phyloP scores from a whole-genome alignment of 2,113 vertebrate species.

The Octodon degus region DNA sequence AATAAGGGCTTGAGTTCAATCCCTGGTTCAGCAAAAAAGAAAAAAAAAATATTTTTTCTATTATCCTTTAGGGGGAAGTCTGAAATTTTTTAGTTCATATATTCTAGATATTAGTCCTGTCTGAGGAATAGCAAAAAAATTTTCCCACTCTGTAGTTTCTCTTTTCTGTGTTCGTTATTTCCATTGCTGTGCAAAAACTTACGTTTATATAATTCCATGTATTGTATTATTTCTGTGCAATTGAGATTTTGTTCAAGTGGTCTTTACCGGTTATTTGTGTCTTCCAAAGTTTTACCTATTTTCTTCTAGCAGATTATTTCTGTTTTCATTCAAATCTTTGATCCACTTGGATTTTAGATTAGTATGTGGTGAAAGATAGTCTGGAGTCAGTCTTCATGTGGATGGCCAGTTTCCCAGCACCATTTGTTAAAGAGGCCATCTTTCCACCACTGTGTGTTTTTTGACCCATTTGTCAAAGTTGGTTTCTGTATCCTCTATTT shows the following conservation, averaged over 20 bases:
- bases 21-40: too few relatives aligned
- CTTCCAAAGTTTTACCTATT: neutral
- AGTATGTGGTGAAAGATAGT: neutral
- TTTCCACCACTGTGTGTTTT: neutral
- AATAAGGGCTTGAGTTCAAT: too few relatives aligned
- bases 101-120: neutral
- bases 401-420: neutral
- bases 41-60: neutral
- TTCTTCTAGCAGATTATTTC: neutral
- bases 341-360: neutral
- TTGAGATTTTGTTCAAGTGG: neutral
- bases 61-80: neutral
- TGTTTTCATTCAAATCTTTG: neutral
- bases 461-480: neutral
- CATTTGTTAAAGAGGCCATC: neutral
- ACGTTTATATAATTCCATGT: neutral
- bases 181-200: neutral
- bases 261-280: neutral
- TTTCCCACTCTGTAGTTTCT: neutral
- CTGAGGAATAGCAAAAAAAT: neutral
- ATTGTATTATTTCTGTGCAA: neutral
- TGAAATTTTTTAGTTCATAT: neutral
- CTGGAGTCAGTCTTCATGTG: neutral
- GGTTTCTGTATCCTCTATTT: neutral
- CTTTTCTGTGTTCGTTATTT: neutral